Base-by-base conservation (phyloP, 2,113 vertebrate species). In the Alectura lathami region DNA sequence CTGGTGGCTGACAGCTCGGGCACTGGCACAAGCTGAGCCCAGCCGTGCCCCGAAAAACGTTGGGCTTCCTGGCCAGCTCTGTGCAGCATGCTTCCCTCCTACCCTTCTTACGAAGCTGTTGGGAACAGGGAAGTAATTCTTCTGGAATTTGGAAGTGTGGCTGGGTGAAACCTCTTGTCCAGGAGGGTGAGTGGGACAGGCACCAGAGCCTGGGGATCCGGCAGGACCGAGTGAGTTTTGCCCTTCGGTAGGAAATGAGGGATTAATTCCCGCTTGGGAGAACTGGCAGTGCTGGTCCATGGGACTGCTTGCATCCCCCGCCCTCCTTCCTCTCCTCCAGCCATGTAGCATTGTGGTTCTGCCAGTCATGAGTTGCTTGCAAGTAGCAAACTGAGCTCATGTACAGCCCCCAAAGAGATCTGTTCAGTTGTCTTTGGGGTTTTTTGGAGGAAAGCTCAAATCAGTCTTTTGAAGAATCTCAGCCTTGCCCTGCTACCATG, bases 341-440 rank as follows among this genome's bases (percentile, higher is more conserved):
- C 17, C 53, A 30, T 0, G 1, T 1, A 8, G 11, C 3, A 12
- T 9, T 54, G n/a, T 34, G 22, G 20, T 38, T 82, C 40, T 67
- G 17, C 27, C 36, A 90, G 15, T n/a, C 75, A 36, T n/a, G 63
- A 26, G 22, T 34, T 42, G 57, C 38, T 62, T 62, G 34, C 34
- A 38, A 38, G 59, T 24, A 62, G 59, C 22, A 62, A 62, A 24
- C 22, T 16, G 22, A 38, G 34, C 59, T 62, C 59, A 62, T 62
- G 16, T 26, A 13, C 59, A 62, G 59, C 59, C 59, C 59, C 59
- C 34, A 26, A 34, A 26, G 59, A 62, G 59, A 60, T 38, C 59
- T 26, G 26, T 38, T 16, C 38, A 16, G 16, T 36, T 38, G 13
- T 36, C 34, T 34, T 62, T 38, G 59, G 15, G 42, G 11, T 43